Percentiles rank a stretch among this genome's conserved stretches.
Conservation (phyloP, 2,888 invertebrate genomes). For the Plagodis pulveraria region DNA sequence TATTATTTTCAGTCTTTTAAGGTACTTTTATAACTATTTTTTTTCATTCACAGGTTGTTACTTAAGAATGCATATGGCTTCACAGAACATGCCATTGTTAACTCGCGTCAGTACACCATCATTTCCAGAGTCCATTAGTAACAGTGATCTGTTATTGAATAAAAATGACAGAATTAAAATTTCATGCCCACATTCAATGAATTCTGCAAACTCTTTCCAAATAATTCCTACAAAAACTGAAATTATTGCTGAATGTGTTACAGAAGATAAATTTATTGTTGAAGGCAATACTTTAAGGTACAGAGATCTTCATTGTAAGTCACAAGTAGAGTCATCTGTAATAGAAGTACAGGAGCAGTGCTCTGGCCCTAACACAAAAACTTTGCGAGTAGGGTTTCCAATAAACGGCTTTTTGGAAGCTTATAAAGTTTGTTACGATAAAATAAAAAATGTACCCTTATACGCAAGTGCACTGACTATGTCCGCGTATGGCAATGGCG, state of each 20-base stretch:
- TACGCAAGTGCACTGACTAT: conserved; percentile 16
- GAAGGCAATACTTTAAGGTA: conserved; percentile 27
- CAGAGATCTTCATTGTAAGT: conserved; percentile 28
- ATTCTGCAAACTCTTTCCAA: conserved; percentile 25
- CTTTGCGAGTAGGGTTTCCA: conserved; percentile 25
- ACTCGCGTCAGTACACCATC: background rate
- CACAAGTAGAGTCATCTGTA: conserved; percentile 15
- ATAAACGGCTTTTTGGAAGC: conserved; percentile 23
- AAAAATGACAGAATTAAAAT: conserved; percentile 19
- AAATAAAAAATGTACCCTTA: conserved; percentile 8
- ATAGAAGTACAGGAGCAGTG: conserved; percentile 12
- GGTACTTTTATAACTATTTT: background rate
- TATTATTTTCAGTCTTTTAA: background rate
- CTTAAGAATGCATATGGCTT: background rate
- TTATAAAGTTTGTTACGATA: conserved; percentile 30
- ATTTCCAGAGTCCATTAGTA: conserved; percentile 5
- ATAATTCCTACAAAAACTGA: conserved; percentile 14
- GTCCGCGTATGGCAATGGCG: conserved; percentile 11
- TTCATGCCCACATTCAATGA: conserved; percentile 22
- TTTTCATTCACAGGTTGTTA: conserved; percentile 15
- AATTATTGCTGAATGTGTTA: conserved; percentile 29
- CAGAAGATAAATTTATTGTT: conserved; percentile 29
- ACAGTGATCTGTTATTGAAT: conserved; percentile 5
- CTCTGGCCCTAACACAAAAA: conserved; percentile 15
- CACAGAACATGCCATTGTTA: conserved; percentile 10